A percentile compares a stretch with the other conserved stretches of the same genome.
phyloP scores from a whole-genome alignment of 2,797 vertebrate species.

The Brachyalestes nurse region DNA sequence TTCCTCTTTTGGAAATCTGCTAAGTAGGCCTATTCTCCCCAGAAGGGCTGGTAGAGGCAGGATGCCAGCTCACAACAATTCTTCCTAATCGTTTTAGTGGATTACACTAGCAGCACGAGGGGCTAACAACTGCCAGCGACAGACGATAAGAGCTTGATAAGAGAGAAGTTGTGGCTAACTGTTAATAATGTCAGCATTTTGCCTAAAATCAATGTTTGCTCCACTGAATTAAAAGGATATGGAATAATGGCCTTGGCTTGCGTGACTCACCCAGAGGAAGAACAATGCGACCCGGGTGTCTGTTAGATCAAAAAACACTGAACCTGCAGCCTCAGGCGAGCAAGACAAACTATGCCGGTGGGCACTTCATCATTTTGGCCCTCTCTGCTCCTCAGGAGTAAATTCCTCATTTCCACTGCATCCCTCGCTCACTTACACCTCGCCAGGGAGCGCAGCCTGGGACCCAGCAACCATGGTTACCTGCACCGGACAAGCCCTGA shows the following conservation, averaged over 20 bases:
- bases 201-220: slow-evolving; percentile 16
- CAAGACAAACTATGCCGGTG: slow-evolving; percentile 34
- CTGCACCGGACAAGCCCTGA: not conserved
- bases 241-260: slow-evolving; percentile 27
- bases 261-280: slow-evolving; percentile 16
- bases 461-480: not conserved
- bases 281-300: slow-evolving; percentile 9
- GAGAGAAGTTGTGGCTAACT: slow-evolving; percentile 46
- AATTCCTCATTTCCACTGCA: slow-evolving; percentile 24
- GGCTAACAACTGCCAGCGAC: slow-evolving; percentile 58
- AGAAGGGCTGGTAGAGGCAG: slow-evolving; percentile 25
- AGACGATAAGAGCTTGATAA: slow-evolving; percentile 60
- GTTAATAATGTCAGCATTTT: slow-evolving; percentile 38
- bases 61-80: slow-evolving; percentile 52
- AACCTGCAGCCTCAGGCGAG: slow-evolving; percentile 20
- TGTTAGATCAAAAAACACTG: slow-evolving; percentile 33
- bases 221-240: slow-evolving; percentile 32
- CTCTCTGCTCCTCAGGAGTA: slow-evolving; percentile 8
- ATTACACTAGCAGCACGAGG: slow-evolving; percentile 66
- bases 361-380: slow-evolving; percentile 35
- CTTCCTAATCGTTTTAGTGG: slow-evolving; percentile 70
- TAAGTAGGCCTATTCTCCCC: slow-evolving; percentile 25
- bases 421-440: slow-evolving; percentile 27
- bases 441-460: not conserved
- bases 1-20: slow-evolving; percentile 34